Conservation (phyloP, 2,888 invertebrate species). For the Cantharis nigra region DNA sequence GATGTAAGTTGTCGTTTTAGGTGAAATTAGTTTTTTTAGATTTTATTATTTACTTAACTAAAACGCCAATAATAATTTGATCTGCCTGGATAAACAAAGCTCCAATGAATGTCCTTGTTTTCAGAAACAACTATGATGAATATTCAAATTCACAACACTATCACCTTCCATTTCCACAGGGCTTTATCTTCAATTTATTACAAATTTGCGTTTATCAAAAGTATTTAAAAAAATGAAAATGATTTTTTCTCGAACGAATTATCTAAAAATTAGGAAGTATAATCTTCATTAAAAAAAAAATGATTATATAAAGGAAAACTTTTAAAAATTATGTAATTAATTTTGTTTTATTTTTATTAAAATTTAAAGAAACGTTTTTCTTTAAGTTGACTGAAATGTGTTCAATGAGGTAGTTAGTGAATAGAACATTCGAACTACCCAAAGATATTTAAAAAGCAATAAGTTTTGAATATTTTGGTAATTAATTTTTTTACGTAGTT, state of each 20-base stretch:
- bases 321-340: not conserved
- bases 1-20: not conserved
- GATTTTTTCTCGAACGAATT: slow-evolving; percentile 15
- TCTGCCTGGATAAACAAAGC: slow-evolving; percentile 12
- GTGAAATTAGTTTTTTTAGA: not conserved
- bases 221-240: slow-evolving; percentile 21
- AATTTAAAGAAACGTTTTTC: not conserved
- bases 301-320: slow-evolving; percentile 16
- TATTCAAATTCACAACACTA: slow-evolving; percentile 22
- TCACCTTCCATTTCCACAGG: slow-evolving; percentile 13
- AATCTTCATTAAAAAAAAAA: slow-evolving; percentile 13
- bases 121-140: slow-evolving; percentile 32
- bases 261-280: slow-evolving; percentile 17
- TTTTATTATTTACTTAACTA: not conserved
- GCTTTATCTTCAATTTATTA: slow-evolving; percentile 24
- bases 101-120: slow-evolving; percentile 27
- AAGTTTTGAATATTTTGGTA: slow-evolving; percentile 24
- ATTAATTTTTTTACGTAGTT: not conserved
- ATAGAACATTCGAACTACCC: slow-evolving; percentile 2
- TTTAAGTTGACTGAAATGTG: slow-evolving; percentile 25
- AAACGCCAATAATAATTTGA: slow-evolving; percentile 8
- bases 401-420: slow-evolving; percentile 16
- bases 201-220: slow-evolving; percentile 28
- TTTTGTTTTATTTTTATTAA: slow-evolving; percentile 1
- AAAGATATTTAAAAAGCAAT: slow-evolving; percentile 23